Evolutionary conservation across 1,140 invertebrate genomes (phyloP).

Genomic region (Monomorium pharaonis): DNA sequence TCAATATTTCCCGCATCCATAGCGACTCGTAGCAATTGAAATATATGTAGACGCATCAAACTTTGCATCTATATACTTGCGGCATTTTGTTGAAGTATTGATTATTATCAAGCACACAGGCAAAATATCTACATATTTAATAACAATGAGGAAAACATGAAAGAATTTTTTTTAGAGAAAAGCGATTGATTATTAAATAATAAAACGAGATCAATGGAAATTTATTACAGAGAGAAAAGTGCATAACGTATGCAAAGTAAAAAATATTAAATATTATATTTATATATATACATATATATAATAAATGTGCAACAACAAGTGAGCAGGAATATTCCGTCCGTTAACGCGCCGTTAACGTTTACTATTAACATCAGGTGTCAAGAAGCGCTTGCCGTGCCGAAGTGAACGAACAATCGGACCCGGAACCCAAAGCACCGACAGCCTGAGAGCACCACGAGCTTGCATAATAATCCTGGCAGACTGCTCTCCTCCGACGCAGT

Average conservation of each 20-base stretch:
- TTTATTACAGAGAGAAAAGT: not conserved
- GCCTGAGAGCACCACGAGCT: conserved; percentile 55
- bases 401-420: conserved; percentile 76
- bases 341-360: not conserved
- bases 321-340: not conserved
- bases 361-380: conserved; percentile 28
- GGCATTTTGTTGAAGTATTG: not conserved
- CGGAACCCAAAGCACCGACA: conserved; percentile 69
- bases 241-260: not conserved
- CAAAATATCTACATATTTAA: not conserved
- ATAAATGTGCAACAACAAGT: not conserved
- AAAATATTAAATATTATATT: not conserved
- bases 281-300: too few species aligned
- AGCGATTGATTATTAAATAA: not conserved
- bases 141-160: not conserved
- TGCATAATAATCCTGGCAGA: conserved; percentile 75
- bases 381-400: conserved; percentile 27
- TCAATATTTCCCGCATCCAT: not conserved
- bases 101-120: not conserved
- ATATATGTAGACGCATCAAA: not conserved
- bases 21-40: not conserved
- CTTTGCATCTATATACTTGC: not conserved
- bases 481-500: conserved; percentile 44
- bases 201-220: not conserved
- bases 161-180: not conserved